phyloP scores from a whole-genome alignment of 2,797 vertebrate species.

The Erethizon dorsatum region DNA sequence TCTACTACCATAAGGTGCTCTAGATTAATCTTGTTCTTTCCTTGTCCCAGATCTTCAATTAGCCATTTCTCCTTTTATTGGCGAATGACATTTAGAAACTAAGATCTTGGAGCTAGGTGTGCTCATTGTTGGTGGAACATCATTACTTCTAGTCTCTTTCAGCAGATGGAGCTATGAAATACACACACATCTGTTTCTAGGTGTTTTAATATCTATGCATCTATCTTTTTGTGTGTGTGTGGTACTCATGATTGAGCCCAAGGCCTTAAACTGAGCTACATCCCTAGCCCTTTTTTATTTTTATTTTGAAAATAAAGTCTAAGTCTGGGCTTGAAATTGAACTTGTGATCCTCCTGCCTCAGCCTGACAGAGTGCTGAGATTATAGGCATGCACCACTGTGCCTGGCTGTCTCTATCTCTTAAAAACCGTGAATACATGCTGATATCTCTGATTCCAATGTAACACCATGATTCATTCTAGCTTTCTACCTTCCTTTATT shows the following conservation, averaged over 20 bases:
- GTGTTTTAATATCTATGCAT: neutral
- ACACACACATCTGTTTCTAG: neutral
- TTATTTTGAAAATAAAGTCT: neutral
- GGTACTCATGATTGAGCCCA: neutral
- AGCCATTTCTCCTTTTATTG: neutral
- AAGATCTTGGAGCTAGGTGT: neutral
- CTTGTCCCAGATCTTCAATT: neutral
- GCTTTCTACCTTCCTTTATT: neutral
- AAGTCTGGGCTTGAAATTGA: neutral
- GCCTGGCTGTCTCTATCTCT: neutral
- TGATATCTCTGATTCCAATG: neutral
- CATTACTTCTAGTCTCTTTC: neutral
- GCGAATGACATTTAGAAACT: neutral
- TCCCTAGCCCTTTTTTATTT: neutral
- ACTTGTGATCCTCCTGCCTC: neutral
- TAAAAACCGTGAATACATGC: neutral
- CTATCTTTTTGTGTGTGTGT: neutral
- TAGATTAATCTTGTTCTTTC: neutral
- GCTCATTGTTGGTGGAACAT: neutral
- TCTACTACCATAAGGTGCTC: neutral
- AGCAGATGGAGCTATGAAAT: neutral
- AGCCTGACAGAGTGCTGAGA: neutral
- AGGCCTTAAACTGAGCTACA: neutral
- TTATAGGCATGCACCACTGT: neutral
- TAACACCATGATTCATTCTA: neutral